Evolutionary conservation across 2,797 vertebrate genomes (phyloP).

Genomic region (Moxostoma hubbsi): DNA sequence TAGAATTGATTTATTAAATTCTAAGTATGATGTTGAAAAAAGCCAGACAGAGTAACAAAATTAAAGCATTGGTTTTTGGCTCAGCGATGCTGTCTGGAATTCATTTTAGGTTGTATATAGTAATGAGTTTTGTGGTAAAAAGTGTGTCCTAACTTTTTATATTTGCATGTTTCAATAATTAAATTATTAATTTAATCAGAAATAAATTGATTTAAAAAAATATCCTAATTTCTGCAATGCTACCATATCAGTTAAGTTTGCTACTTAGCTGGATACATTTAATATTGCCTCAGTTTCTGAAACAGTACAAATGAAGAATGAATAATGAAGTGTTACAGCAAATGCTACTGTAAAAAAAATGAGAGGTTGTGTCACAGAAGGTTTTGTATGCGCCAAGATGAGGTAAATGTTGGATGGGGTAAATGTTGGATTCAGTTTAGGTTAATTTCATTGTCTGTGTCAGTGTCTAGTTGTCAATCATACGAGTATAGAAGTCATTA

Average conservation of each 20-base stretch:
- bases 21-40: constrained; percentile 1
- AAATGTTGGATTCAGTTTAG: not conserved
- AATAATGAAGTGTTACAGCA: no score
- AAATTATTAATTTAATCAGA: no score
- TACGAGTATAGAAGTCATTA: not conserved
- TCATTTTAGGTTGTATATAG: constrained; percentile 1
- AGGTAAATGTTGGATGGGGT: not conserved
- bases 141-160: constrained; percentile 12
- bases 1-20: not conserved
- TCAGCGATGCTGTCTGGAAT: not conserved
- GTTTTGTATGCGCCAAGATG: not conserved
- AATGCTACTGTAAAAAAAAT: not conserved
- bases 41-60: constrained; percentile 31
- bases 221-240: not conserved
- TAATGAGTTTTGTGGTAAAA: not conserved
- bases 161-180: not conserved
- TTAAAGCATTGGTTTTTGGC: constrained; percentile 24
- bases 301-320: not conserved
- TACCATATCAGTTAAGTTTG: not conserved
- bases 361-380: not conserved
- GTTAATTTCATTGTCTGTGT: not conserved
- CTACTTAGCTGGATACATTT: not conserved
- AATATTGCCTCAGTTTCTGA: not conserved
- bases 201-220: not conserved
- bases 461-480: not conserved